Evolutionary conservation across 1,140 invertebrate species (phyloP).

Genomic region (Drosophila arawakana): DNA sequence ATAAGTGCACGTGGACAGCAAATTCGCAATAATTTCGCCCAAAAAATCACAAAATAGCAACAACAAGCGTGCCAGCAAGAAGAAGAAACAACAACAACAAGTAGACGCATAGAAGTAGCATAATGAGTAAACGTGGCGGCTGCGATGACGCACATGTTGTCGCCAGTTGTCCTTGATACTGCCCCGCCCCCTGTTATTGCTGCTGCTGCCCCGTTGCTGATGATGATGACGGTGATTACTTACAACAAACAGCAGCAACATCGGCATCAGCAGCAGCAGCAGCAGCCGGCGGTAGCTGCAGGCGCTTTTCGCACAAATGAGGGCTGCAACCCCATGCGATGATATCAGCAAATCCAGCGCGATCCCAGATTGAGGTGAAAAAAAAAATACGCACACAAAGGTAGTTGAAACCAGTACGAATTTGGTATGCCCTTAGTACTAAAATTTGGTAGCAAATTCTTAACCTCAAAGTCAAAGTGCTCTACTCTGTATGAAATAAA

Average conservation of each 20-base stretch:
- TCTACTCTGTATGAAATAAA: too few relatives aligned
- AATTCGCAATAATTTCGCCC: slow-evolving; percentile 67
- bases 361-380: slow-evolving; percentile 76
- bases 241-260: slow-evolving; percentile 73
- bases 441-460: too few relatives aligned
- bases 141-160: slow-evolving; percentile 78
- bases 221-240: slow-evolving; percentile 82
- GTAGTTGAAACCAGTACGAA: too few relatives aligned
- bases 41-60: slow-evolving; percentile 50
- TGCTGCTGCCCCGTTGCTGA: slow-evolving; percentile 27
- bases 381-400: slow-evolving; percentile 14
- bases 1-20: slow-evolving; percentile 47
- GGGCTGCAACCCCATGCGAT: slow-evolving; percentile 75
- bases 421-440: too few relatives aligned
- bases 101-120: slow-evolving; percentile 3
- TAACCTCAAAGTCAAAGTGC: too few relatives aligned
- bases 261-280: slow-evolving; percentile 22
- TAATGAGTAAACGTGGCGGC: slow-evolving; percentile 78
- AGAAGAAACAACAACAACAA: slow-evolving; percentile 28
- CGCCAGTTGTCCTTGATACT: slow-evolving; percentile 76
- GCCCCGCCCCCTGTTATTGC: not conserved
- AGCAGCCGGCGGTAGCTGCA: slow-evolving; percentile 62
- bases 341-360: slow-evolving; percentile 69
- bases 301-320: slow-evolving; percentile 68
- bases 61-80: slow-evolving; percentile 32